Evolutionary conservation across 1,140 invertebrate genomes (phyloP).

Genomic region (Lepidurus arcticus): DNA sequence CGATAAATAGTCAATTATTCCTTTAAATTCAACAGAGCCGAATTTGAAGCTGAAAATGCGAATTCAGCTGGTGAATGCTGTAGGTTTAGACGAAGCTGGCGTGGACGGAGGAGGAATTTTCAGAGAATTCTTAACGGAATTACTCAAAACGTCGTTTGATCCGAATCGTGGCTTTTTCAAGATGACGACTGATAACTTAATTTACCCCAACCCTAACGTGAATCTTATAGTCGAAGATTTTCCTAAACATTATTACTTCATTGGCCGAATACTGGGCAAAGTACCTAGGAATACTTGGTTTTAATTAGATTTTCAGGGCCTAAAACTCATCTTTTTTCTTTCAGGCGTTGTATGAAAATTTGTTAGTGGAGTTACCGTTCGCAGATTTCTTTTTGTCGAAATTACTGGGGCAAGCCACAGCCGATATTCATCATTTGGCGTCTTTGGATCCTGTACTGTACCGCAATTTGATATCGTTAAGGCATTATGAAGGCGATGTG

Average conservation of each 20-base stretch:
- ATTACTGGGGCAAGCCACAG: constrained; percentile 66
- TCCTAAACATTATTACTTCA: constrained; percentile 88
- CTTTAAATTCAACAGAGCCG: constrained; percentile 57
- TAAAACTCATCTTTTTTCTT: constrained; percentile 28
- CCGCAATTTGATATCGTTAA: constrained; percentile 80
- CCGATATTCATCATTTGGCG: constrained; percentile 87
- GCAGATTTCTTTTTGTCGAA: constrained; percentile 89
- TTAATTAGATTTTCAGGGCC: not conserved
- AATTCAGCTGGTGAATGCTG: constrained; percentile 82
- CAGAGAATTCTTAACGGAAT: constrained; percentile 82
- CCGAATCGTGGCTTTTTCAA: constrained; percentile 92
- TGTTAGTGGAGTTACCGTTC: constrained; percentile 87
- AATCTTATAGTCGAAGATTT: constrained; percentile 75
- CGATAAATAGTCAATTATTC: constrained; percentile 27
- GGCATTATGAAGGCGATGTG: constrained; percentile 72
- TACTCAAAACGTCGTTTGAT: constrained; percentile 92
- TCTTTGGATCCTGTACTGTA: constrained; percentile 89
- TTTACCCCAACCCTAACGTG: constrained; percentile 93
- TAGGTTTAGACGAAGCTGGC: constrained; percentile 87
- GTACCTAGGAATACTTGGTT: constrained; percentile 45
- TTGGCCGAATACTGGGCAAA: constrained; percentile 91
- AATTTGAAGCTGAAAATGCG: constrained; percentile 77
- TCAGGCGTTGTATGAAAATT: constrained; percentile 87
- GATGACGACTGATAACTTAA: constrained; percentile 81
- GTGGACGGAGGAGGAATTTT: constrained; percentile 92